Conservation (phyloP, 2,888 invertebrate genomes). For the Dicyrtoma fusca region DNA sequence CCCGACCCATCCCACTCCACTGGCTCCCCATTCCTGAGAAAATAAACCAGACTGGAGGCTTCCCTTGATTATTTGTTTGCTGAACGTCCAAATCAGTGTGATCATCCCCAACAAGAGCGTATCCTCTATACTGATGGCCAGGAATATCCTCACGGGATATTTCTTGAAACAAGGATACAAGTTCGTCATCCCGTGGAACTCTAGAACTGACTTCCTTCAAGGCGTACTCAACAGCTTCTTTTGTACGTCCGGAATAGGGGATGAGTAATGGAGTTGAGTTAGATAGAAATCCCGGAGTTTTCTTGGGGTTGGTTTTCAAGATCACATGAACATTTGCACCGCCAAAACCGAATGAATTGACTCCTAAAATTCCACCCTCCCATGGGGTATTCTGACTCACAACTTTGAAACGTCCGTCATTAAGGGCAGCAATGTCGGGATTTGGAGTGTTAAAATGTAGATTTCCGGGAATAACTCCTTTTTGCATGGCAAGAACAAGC, state of each 20-base stretch:
- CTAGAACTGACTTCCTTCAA: conserved; percentile 45
- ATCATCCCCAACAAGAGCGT: conserved; percentile 69
- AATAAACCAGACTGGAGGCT: conserved; percentile 88
- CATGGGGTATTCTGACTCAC: conserved; percentile 80
- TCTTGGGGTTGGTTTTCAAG: conserved; percentile 77
- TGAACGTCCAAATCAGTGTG: conserved; percentile 49
- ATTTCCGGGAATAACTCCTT: conserved; percentile 85
- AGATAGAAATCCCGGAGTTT: conserved; percentile 57
- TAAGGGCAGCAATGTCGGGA: conserved; percentile 84
- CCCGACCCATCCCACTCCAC: conserved; percentile 77
- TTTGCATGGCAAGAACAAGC: conserved; percentile 89
- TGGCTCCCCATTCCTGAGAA: conserved; percentile 99
- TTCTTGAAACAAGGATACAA: conserved; percentile 75
- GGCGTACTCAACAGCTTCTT: conserved; percentile 64
- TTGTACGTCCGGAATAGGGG: conserved; percentile 82
- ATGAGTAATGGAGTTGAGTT: conserved; percentile 66
- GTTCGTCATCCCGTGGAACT: conserved; percentile 72
- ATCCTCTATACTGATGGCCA: conserved; percentile 83
- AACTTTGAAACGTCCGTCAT: conserved; percentile 87
- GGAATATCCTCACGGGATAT: conserved; percentile 72
- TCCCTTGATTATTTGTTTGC: conserved; percentile 54
- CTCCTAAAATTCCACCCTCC: conserved; percentile 87
- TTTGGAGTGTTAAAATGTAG: conserved; percentile 87
- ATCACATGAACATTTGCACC: conserved; percentile 89
- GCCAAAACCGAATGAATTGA: conserved; percentile 98